Evolutionary conservation across 1,140 invertebrate species (phyloP).

Genomic region (Micrasema longulum): DNA sequence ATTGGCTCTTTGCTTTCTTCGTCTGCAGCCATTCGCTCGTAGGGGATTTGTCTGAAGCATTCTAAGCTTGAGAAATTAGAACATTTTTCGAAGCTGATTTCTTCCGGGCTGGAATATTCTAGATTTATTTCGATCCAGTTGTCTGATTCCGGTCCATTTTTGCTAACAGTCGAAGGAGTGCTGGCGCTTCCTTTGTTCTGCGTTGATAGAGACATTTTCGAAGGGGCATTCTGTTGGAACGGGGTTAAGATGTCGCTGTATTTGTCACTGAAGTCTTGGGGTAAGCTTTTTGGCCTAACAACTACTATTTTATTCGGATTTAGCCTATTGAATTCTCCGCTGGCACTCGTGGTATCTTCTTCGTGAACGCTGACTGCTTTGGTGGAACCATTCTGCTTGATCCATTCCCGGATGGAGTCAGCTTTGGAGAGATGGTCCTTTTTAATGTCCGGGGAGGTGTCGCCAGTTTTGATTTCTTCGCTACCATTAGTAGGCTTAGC

Average conservation of each 20-base stretch:
- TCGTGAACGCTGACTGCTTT: conserved; percentile 39
- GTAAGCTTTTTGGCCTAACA: conserved; percentile 49
- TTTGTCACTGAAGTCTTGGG: conserved; percentile 53
- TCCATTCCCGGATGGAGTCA: conserved; percentile 50
- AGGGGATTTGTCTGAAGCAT: conserved; percentile 51
- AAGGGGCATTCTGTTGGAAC: conserved; percentile 47
- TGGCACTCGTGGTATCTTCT: conserved; percentile 8
- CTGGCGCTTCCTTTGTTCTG: conserved; percentile 46
- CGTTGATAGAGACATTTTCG: conserved; percentile 32
- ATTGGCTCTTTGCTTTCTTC: conserved; percentile 1
- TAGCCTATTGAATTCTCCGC: conserved; percentile 48
- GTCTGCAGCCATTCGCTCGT: conserved; percentile 48
- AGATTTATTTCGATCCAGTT: conserved; percentile 70
- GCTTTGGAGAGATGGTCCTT: conserved; percentile 47
- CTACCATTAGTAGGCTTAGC: conserved; percentile 33
- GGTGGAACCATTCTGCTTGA: conserved; percentile 47
- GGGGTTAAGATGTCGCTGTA: conserved; percentile 52
- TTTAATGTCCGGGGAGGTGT: conserved; percentile 28
- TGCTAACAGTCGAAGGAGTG: conserved; percentile 49
- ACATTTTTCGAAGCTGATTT: conserved; percentile 66
- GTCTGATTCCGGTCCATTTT: conserved; percentile 58
- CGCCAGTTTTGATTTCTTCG: conserved; percentile 29
- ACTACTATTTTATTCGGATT: conserved; percentile 38
- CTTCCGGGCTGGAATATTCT: conserved; percentile 69
- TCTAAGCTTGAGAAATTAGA: conserved; percentile 56